A percentile compares a stretch with the other conserved stretches of the same genome.
These are phyloP conservation scores for Caiman crocodilus DNA, from an alignment of 2,797 vertebrate genomes.

Conservation along the genomic window DNA sequence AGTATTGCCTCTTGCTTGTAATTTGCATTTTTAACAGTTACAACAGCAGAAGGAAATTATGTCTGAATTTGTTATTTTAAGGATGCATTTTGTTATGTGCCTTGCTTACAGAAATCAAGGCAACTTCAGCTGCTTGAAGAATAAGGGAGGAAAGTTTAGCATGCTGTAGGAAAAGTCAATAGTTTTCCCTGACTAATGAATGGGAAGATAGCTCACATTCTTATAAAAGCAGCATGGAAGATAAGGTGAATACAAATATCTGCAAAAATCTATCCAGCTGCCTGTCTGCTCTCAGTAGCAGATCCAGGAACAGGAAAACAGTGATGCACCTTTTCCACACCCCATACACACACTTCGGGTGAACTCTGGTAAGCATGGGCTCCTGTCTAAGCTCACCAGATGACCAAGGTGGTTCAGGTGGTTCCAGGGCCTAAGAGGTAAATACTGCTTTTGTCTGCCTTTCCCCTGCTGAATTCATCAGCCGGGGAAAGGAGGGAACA, in stretches of 20 bases:
- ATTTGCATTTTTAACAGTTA: conserved; percentile 26
- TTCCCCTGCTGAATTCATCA: too few relatives aligned
- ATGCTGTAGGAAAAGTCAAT: background rate
- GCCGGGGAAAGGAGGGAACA: too few relatives aligned
- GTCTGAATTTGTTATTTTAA: conserved; percentile 15
- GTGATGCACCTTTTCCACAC: too few relatives aligned
- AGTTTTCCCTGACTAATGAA: background rate
- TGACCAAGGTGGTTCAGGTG: too few relatives aligned
- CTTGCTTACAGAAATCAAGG: background rate
- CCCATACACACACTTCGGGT: too few relatives aligned
- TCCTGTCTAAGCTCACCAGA: too few relatives aligned
- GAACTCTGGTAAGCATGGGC: too few relatives aligned
- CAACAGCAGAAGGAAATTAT: background rate
- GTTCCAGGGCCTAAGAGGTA: too few relatives aligned
- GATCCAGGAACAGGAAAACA: too few relatives aligned
- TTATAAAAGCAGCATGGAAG: background rate
- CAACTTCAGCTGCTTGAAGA: background rate
- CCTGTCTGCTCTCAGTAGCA: background rate
- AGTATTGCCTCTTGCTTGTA: conserved; percentile 20
- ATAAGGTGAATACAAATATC: background rate
- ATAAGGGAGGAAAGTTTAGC: background rate
- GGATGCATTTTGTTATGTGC: background rate
- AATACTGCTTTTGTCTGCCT: too few relatives aligned
- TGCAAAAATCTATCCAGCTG: background rate
- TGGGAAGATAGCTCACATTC: background rate